These are phyloP conservation scores for Carterocephalus palaemon DNA, from an alignment of 2,888 invertebrate genomes.

Conservation along the genomic window DNA sequence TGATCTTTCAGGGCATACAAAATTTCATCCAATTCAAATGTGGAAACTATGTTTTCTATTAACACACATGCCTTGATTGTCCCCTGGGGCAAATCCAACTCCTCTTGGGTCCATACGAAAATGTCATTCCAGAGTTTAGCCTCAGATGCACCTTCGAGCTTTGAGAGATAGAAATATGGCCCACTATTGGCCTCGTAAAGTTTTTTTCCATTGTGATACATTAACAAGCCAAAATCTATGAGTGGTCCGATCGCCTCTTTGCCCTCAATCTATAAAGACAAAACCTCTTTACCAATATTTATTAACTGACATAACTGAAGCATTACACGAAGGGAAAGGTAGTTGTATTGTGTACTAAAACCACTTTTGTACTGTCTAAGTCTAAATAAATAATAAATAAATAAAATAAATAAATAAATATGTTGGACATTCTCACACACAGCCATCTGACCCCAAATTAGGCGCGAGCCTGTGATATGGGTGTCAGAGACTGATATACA, in stretches of 20 bases:
- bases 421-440: no score
- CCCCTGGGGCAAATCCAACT: slow-evolving; percentile 77
- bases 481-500: no score
- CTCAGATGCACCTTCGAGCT: slow-evolving; percentile 82
- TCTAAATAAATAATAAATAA: no score
- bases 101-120: slow-evolving; percentile 80
- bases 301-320: not conserved
- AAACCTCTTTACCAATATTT: slow-evolving; percentile 2
- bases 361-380: no score
- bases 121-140: slow-evolving; percentile 84
- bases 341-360: no score
- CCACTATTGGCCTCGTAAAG: slow-evolving; percentile 78
- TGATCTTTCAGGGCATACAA: slow-evolving; percentile 82
- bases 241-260: slow-evolving; percentile 81
- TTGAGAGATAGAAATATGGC: slow-evolving; percentile 85
- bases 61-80: slow-evolving; percentile 85
- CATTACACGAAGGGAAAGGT: not conserved
- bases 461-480: no score
- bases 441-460: no score
- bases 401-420: no score
- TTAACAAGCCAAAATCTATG: slow-evolving; percentile 83
- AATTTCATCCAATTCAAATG: slow-evolving; percentile 84
- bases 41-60: slow-evolving; percentile 84
- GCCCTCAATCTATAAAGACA: slow-evolving; percentile 71
- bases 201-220: slow-evolving; percentile 81